Conservation (phyloP, 2,888 invertebrate genomes). For the Philaethria dido region DNA sequence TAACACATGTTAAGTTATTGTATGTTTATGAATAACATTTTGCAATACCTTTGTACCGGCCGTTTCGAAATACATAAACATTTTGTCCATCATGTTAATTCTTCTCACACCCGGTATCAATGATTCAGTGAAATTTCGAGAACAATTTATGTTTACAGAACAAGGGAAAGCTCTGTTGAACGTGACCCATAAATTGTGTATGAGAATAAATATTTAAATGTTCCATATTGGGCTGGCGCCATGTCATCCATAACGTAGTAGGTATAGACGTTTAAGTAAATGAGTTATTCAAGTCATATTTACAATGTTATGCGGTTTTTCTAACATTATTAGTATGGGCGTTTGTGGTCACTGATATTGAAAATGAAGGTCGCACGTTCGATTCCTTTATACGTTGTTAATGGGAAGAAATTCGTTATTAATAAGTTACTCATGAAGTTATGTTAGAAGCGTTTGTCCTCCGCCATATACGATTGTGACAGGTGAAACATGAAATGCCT, state of each 20-base stretch:
- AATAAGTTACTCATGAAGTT: neutral
- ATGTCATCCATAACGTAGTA: neutral
- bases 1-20: neutral
- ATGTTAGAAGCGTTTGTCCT: neutral
- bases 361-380: constrained; percentile 10
- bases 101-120: constrained; percentile 7
- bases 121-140: constrained; percentile 30
- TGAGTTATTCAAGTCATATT: neutral
- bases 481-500: neutral
- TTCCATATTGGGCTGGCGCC: constrained; percentile 31
- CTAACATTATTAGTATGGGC: neutral
- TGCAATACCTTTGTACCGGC: constrained; percentile 9
- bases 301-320: neutral
- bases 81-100: constrained; percentile 1
- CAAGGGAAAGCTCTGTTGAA: constrained; percentile 30
- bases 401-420: neutral
- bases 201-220: constrained; percentile 27
- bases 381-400: neutral
- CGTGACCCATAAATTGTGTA: constrained; percentile 23
- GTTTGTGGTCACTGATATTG: neutral
- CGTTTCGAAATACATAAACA: constrained; percentile 9
- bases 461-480: constrained; percentile 6
- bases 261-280: neutral
- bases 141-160: constrained; percentile 26
- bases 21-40: constrained; percentile 3